These are phyloP conservation scores for Apamea crenata DNA, from an alignment of 2,888 invertebrate genomes.

Conservation along the genomic window DNA sequence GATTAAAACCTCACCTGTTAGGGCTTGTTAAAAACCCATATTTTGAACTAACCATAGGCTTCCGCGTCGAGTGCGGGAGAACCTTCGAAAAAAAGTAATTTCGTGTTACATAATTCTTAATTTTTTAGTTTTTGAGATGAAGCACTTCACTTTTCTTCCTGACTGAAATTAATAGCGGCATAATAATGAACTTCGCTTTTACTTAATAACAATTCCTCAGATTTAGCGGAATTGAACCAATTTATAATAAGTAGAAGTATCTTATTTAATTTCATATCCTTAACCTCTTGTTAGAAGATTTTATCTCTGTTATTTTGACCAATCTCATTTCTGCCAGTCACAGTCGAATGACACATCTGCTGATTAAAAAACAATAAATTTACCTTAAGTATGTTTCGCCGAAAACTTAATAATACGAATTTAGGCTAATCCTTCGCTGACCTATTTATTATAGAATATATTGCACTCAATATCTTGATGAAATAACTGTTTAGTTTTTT, in stretches of 20 bases:
- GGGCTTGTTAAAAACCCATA: slow-evolving; percentile 82
- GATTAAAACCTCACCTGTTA: slow-evolving; percentile 68
- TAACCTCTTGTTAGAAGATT: slow-evolving; percentile 45
- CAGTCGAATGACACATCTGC: slow-evolving; percentile 71
- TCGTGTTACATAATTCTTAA: slow-evolving; percentile 68
- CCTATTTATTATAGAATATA: slow-evolving; percentile 87
- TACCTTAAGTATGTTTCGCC: slow-evolving; percentile 76
- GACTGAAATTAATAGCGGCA: slow-evolving; percentile 66
- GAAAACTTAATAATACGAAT: slow-evolving; percentile 86
- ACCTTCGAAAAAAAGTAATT: slow-evolving; percentile 69
- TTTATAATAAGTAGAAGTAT: slow-evolving; percentile 45
- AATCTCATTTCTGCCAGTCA: slow-evolving; percentile 69
- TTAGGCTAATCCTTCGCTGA: slow-evolving; percentile 79
- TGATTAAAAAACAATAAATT: slow-evolving; percentile 88
- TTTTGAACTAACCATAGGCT: slow-evolving; percentile 80
- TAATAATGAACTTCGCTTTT: slow-evolving; percentile 61
- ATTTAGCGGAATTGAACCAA: slow-evolving; percentile 38
- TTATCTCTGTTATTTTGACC: slow-evolving; percentile 69
- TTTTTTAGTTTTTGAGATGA: slow-evolving; percentile 61
- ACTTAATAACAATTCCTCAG: slow-evolving; percentile 48
- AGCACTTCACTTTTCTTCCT: slow-evolving; percentile 68
- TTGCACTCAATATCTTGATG: slow-evolving; percentile 78
- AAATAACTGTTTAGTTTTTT: slow-evolving; percentile 83
- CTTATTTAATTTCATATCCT: slow-evolving; percentile 37
- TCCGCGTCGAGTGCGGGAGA: slow-evolving; percentile 71